Evolutionary conservation across 2,888 invertebrate species (phyloP), one percentile per base, ranked within the genome.

Genomic region (Chaitophorus viminalis): DNA sequence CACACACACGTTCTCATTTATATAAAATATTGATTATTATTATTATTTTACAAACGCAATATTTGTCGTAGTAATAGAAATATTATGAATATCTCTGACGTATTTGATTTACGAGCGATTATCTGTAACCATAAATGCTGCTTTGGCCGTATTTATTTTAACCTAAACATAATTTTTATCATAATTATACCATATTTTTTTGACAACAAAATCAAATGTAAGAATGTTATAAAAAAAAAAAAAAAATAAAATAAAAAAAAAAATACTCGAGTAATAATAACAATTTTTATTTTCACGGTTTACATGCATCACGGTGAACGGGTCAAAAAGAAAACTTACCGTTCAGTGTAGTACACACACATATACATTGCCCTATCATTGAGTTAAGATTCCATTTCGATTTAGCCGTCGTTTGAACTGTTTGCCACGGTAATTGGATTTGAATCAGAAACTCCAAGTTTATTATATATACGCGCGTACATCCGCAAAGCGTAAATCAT

Each of bases 371-470:
- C 17, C 4, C 6, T 8, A 29, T 9, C 29, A 29, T 39, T 0
- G 82, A 70, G 52, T 72, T 82, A 31, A 70, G 65, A 25, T 82
- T 14, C 25, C 25, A 33, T 72, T 72, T 52, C n/a, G 25, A 52
- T 25, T 9, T 25, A 70, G n/a, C 17, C 21, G 1, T 6, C 29
- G 25, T 72, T 54, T n/a, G 52, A 72, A 54, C 46, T 52, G 9
- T 74, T 74, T 72, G 74, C 36, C 54, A 29, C 29, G 33, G 54
- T 54, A n/a, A 74, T 54, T 82, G 74, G 29, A 74, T 82, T 82
- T n/a, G 54, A 82, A 74, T 82, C 74, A 31, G 36, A 82, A 74
- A 74, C 33, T 31, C 6, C n/a, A n/a, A 25, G 14, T 46, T 2
- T 46, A 46, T 14, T 14, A 46, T 14, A 21, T 68, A 14, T 25